Evolutionary conservation across 1,140 invertebrate species (phyloP).

Genomic region (Drosophila ironensis): DNA sequence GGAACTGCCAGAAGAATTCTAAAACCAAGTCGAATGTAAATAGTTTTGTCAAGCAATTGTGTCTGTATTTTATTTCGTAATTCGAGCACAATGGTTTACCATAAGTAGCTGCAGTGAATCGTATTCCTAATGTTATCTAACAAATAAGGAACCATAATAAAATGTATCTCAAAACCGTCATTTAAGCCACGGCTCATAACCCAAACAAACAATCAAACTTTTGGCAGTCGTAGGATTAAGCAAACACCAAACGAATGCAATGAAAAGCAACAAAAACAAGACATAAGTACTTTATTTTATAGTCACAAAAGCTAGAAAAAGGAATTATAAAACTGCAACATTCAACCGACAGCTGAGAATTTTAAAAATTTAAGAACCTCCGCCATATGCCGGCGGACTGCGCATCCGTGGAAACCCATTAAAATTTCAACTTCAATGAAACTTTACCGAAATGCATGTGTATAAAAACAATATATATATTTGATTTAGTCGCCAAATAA

Average conservation of each 20-base stretch:
- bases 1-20: conserved; percentile 67
- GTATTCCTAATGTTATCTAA: conserved; percentile 58
- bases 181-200: conserved; percentile 47
- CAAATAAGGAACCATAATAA: conserved; percentile 28
- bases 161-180: conserved; percentile 43
- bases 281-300: conserved; percentile 70
- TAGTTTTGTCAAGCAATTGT: conserved; percentile 28
- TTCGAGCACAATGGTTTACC: conserved; percentile 21
- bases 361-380: conserved; percentile 35
- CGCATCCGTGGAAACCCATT: conserved; percentile 32
- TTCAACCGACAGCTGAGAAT: conserved; percentile 28
- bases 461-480: conserved; percentile 27
- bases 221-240: conserved; percentile 57
- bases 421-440: conserved; percentile 34
- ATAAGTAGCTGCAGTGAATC: conserved; percentile 36
- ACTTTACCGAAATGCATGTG: conserved; percentile 26
- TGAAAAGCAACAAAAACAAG: conserved; percentile 33
- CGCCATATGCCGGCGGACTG: conserved; percentile 15
- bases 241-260: conserved; percentile 26
- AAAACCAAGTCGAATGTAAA: conserved; percentile 34
- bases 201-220: conserved; percentile 65
- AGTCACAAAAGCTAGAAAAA: conserved; percentile 34
- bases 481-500: conserved; percentile 30
- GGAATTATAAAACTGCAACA: conserved; percentile 26
- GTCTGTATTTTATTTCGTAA: conserved; percentile 11